Evolutionary conservation across 2,113 vertebrate species (phyloP), one percentile per base, ranked within the genome.

Genomic region (Alosa alosa): DNA sequence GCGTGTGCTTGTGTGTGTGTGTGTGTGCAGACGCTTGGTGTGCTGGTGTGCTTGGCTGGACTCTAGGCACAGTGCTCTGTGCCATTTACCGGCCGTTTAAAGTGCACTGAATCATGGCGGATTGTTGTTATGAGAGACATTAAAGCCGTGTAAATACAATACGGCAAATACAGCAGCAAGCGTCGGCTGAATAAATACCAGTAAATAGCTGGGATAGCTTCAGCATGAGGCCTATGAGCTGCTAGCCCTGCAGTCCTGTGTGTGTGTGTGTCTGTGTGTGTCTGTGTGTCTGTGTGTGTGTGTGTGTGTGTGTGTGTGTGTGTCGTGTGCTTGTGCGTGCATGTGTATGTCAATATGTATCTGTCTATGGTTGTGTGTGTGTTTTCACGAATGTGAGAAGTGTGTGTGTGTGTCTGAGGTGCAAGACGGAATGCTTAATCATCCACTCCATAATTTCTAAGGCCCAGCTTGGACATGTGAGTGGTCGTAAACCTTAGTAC

Each of bases 141-240:
- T 78, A 78, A 36, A 36, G 72, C 13, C 13, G 36, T 36, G 72
- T 39, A 78, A 78, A 78, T 39, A 39, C 72, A 78, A 17, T 78
- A 15, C 31, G 36, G 10, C 25, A 41, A 78, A 39, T 39, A 78
- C 72, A 41, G 68, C 72, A 39, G 72, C 72, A 0, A 11, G 5
- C 47, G 44, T 78, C 84, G 31, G 31, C 72, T 78, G 72, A 78
- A 78, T 78, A 78, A 78, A 78, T 39, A 78, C 72, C 72, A 78
- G 39, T 2, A 78, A 78, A 78, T 78, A 78, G 72, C 72, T 78
- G 31, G 13, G 39, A 78, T 78, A 78, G 13, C 72, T 78, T 17
- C 72, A 78, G 31, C 72, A 15, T 78, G 72, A 78, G 31, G 72
- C 72, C 36, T 36, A 10, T 72, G 64, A 44, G 41, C 41, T 68